Conservation (phyloP, 1,140 invertebrate species). For the Pogonus chalceus region DNA sequence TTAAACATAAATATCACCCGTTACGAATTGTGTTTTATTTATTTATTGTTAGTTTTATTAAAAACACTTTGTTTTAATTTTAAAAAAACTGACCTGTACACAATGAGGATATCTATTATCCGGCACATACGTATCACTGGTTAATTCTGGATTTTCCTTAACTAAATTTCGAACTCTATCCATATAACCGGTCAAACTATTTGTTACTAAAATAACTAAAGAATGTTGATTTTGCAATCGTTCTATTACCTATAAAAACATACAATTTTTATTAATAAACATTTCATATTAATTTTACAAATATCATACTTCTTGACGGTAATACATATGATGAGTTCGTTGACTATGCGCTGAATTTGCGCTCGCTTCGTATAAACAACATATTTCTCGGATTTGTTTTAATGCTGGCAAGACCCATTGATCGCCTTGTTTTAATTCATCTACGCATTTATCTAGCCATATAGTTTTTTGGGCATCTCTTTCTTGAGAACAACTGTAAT, state of each 20-base stretch:
- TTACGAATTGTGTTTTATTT: neutral
- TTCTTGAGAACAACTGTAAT: constrained; percentile 95
- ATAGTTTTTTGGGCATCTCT: constrained; percentile 91
- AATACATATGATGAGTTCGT: constrained; percentile 51
- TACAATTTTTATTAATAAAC: constrained; percentile 9
- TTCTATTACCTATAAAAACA: constrained; percentile 63
- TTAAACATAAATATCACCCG: constrained; percentile 11
- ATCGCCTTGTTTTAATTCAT: constrained; percentile 81
- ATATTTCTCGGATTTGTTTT: constrained; percentile 94
- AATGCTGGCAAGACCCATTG: constrained; percentile 89
- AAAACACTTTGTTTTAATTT: neutral
- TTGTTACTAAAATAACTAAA: constrained; percentile 86
- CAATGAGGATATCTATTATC: constrained; percentile 88
- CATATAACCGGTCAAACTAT: constrained; percentile 89
- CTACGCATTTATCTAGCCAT: constrained; percentile 92
- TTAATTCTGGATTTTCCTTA: constrained; percentile 64
- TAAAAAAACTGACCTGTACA: constrained; percentile 44
- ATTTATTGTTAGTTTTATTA: neutral
- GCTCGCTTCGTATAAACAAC: constrained; percentile 76
- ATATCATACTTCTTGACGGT: constrained; percentile 45
- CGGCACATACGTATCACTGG: constrained; percentile 71
- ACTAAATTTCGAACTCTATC: constrained; percentile 64
- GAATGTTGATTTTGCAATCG: constrained; percentile 85
- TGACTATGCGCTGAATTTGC: constrained; percentile 41
- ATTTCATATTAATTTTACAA: neutral